phyloP scores from a whole-genome alignment of 2,797 vertebrate species.

The Siniperca scherzeri region DNA sequence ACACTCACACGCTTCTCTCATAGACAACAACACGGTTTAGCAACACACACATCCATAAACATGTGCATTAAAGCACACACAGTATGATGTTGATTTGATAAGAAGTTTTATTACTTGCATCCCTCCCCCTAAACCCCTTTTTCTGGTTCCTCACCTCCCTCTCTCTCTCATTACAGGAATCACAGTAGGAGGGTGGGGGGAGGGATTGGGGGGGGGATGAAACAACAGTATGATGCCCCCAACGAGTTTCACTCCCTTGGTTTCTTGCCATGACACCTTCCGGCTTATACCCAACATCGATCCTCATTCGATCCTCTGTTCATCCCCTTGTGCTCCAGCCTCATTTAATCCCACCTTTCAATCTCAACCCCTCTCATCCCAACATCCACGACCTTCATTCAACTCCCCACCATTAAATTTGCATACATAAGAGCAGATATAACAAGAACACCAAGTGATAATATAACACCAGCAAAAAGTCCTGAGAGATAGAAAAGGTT shows the following conservation, averaged over 20 bases:
- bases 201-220: neutral
- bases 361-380: constrained; percentile 2
- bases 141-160: neutral
- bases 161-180: constrained; percentile 12
- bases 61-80: neutral
- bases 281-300: constrained; percentile 23
- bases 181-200: neutral
- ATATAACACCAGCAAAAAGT: neutral
- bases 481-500: neutral
- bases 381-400: neutral
- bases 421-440: neutral
- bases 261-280: constrained; percentile 39
- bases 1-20: neutral
- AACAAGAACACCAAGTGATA: neutral
- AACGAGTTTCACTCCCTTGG: constrained; percentile 8
- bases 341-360: constrained; percentile 34
- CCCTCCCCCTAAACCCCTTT: neutral
- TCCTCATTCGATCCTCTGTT: constrained; percentile 30
- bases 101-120: neutral
- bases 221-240: constrained; percentile 13
- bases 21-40: neutral
- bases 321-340: constrained; percentile 15
- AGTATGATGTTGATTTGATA: neutral
- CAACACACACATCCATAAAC: neutral
- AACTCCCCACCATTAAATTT: neutral